Evolutionary conservation across 2,888 invertebrate genomes (phyloP).

Genomic region (Sphinx pinastri): DNA sequence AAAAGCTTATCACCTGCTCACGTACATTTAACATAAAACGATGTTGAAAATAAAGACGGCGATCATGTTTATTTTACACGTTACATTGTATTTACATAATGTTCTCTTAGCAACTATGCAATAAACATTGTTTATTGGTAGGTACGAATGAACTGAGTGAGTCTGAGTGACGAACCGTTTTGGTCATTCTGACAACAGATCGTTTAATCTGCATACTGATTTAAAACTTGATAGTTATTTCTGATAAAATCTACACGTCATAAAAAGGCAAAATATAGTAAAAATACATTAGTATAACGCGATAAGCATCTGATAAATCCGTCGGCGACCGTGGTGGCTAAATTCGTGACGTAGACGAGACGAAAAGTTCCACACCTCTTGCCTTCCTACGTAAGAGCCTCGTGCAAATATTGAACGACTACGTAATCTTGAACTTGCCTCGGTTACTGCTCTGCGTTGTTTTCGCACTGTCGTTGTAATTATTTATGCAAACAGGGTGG

Average conservation of each 20-base stretch:
- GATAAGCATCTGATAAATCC: not conserved
- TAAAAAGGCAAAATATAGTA: not conserved
- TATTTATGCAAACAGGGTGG: conserved; percentile 43
- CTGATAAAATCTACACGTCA: conserved; percentile 1
- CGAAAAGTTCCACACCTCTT: conserved; percentile 77
- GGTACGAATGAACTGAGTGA: not conserved
- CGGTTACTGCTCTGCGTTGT: conserved; percentile 42
- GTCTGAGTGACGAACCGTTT: not conserved
- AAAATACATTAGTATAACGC: not conserved
- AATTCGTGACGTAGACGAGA: conserved; percentile 59
- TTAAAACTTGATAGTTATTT: not conserved
- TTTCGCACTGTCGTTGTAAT: conserved; percentile 50
- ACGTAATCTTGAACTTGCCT: conserved; percentile 55
- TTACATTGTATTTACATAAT: not conserved
- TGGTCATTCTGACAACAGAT: not conserved
- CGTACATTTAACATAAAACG: conserved; percentile 19
- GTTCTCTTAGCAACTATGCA: conserved; percentile 10
- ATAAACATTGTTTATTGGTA: conserved; percentile 8
- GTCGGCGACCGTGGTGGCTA: conserved; percentile 31
- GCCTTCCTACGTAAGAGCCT: conserved; percentile 57
- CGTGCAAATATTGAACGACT: conserved; percentile 66
- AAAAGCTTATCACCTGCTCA: conserved; percentile 20
- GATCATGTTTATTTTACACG: not conserved
- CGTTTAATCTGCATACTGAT: not conserved
- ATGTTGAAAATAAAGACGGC: not conserved